These are phyloP conservation scores for Stenichneumon culpator DNA, from an alignment of 2,888 invertebrate species.

Conservation along the genomic window DNA sequence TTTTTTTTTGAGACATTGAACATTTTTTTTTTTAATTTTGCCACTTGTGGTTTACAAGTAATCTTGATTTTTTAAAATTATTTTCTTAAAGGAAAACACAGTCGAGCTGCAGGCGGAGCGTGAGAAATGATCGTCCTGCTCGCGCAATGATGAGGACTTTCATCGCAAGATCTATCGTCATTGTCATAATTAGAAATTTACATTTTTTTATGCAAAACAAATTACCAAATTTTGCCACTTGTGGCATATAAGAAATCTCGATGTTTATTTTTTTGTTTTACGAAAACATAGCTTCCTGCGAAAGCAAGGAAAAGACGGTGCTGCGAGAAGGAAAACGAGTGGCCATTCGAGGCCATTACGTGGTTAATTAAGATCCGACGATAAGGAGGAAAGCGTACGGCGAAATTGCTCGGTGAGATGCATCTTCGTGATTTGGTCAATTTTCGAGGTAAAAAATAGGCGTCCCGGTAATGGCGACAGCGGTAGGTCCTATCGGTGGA, in stretches of 20 bases:
- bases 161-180: not conserved
- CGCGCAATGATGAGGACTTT: not conserved
- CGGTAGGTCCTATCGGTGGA: conserved; percentile 33
- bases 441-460: not conserved
- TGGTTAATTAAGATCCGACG: not conserved
- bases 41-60: too few relatives aligned
- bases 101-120: not conserved
- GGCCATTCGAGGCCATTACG: not conserved
- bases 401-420: not conserved
- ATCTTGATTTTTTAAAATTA: too few relatives aligned
- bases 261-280: not conserved
- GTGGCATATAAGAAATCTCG: too few relatives aligned
- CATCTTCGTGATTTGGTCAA: conserved; percentile 5
- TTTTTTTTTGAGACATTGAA: too few relatives aligned
- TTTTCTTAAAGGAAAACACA: too few relatives aligned
- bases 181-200: not conserved
- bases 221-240: too few relatives aligned
- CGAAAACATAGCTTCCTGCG: not conserved
- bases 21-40: not conserved
- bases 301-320: too few relatives aligned
- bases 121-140: conserved; percentile 31
- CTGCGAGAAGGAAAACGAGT: not conserved
- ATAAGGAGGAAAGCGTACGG: not conserved
- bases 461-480: conserved; percentile 35
- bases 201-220: not conserved